phyloP scores from a whole-genome alignment of 2,888 invertebrate genomes.

The Ptychoptera contaminata region DNA sequence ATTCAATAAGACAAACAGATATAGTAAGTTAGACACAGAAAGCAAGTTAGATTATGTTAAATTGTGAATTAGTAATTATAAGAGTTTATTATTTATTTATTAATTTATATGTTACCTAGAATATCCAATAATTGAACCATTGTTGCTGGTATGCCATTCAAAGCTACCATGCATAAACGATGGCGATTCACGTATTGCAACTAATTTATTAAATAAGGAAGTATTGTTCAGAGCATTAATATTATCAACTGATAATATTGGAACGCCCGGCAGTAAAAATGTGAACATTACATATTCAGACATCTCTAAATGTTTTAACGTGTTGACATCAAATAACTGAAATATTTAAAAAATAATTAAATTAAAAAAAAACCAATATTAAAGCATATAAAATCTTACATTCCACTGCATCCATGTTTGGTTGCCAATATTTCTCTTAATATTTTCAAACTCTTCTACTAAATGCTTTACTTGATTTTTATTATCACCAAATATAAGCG shows the following conservation, averaged over 20 bases:
- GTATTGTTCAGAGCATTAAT: slow-evolving; percentile 16
- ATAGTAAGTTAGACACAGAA: neutral
- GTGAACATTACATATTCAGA: slow-evolving; percentile 46
- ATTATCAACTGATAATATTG: slow-evolving; percentile 35
- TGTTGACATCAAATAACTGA: slow-evolving; percentile 15
- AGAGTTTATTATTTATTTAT: neutral
- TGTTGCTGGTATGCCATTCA: slow-evolving; percentile 29
- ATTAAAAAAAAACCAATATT: neutral
- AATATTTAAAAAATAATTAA: neutral
- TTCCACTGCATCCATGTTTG: slow-evolving; percentile 28
- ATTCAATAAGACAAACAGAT: neutral
- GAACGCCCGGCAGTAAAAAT: slow-evolving; percentile 64
- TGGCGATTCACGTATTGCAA: slow-evolving; percentile 34
- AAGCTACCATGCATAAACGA: slow-evolving; percentile 49
- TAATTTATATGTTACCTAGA: slow-evolving; percentile 40
- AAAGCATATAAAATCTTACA: slow-evolving; percentile 6
- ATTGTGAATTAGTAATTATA: neutral
- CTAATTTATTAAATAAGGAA: slow-evolving; percentile 20
- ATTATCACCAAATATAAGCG: slow-evolving; percentile 13
- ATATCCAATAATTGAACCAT: slow-evolving; percentile 43
- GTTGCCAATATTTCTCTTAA: slow-evolving; percentile 17
- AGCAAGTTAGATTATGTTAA: no score
- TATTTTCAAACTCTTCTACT: slow-evolving; percentile 16
- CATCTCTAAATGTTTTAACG: slow-evolving; percentile 14
- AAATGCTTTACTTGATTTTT: slow-evolving; percentile 17